Conservation (phyloP, 1,140 invertebrate genomes). For the Leptonema lineaticorne region DNA sequence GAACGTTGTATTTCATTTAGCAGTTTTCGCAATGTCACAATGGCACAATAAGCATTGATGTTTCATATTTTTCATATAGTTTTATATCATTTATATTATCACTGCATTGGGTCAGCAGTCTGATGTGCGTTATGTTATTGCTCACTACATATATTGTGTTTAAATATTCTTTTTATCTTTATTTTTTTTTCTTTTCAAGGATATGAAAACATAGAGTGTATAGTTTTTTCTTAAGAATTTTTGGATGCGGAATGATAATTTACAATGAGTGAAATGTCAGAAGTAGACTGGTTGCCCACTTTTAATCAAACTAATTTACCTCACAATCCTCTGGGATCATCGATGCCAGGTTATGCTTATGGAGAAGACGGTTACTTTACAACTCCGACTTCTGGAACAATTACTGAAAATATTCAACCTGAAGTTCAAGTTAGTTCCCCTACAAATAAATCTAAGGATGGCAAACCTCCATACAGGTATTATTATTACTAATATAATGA, state of each 20-base stretch:
- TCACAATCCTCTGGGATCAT: conserved; percentile 25
- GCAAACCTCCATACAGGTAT: conserved; percentile 41
- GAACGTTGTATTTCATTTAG: too few species aligned
- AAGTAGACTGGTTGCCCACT: conserved; percentile 32
- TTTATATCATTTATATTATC: too few species aligned
- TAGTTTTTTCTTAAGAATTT: too few species aligned
- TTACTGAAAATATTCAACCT: conserved; percentile 1
- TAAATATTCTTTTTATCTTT: too few species aligned
- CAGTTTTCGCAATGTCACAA: too few species aligned
- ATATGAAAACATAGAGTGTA: too few species aligned
- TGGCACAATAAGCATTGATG: too few species aligned
- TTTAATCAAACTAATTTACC: conserved; percentile 20
- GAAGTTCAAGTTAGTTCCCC: neutral
- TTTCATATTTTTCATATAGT: too few species aligned
- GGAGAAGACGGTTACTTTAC: conserved; percentile 16
- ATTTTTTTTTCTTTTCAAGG: neutral
- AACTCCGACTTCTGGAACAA: neutral
- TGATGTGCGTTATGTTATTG: too few species aligned
- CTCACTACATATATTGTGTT: too few species aligned
- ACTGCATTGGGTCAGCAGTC: too few species aligned
- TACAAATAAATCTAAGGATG: conserved; percentile 25
- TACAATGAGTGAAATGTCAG: conserved; percentile 33
- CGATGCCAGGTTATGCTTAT: conserved; percentile 16
- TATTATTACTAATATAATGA: neutral
- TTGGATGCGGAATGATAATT: neutral